These are phyloP conservation scores for Ceryle rudis DNA, from an alignment of 2,797 vertebrate genomes.

Conservation along the genomic window DNA sequence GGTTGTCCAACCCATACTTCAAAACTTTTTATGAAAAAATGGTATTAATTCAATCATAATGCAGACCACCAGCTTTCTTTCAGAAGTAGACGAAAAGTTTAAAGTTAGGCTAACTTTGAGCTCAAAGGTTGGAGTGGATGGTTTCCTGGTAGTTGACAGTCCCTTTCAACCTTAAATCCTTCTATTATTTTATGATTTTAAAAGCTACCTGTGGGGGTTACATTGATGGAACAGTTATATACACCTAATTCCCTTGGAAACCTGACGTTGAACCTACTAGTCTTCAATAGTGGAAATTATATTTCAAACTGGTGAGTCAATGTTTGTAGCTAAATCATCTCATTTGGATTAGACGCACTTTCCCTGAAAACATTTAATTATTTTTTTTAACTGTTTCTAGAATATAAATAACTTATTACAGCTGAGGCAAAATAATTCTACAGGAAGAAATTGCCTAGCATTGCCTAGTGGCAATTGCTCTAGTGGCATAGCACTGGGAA, in stretches of 20 bases:
- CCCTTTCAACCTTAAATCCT: neutral
- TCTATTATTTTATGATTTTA: neutral
- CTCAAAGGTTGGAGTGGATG: neutral
- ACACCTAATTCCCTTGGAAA: neutral
- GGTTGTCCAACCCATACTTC: neutral
- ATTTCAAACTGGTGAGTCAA: neutral
- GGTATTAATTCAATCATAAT: neutral
- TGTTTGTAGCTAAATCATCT: neutral
- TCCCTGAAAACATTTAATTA: neutral
- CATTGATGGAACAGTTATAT: neutral
- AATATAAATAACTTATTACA: neutral
- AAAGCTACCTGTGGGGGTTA: neutral
- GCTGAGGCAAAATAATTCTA: neutral
- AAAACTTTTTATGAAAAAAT: neutral
- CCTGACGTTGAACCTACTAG: neutral
- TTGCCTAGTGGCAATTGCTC: too few relatives aligned
- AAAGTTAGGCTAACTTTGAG: neutral
- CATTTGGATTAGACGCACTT: neutral
- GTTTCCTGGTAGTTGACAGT: neutral
- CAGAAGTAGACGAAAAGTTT: neutral
- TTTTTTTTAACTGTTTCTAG: neutral
- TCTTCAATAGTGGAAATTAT: neutral
- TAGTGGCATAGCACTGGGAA: neutral
- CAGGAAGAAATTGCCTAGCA: neutral
- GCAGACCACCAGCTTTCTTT: neutral